Evolutionary conservation across 2,797 vertebrate species (phyloP).

Genomic region (Triplophysa bombifrons): DNA sequence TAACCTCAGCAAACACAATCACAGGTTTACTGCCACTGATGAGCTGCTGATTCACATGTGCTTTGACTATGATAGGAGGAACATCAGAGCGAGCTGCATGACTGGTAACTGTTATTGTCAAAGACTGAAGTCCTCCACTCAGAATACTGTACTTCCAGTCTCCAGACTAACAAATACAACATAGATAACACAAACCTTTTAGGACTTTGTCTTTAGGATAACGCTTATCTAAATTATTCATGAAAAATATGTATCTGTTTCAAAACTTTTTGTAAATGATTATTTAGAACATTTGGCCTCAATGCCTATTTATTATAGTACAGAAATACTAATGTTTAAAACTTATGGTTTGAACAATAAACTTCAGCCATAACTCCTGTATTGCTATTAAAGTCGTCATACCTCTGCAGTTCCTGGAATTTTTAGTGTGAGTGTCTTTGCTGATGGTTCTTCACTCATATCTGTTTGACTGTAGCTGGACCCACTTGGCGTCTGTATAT

Average conservation of each 20-base stretch:
- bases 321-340: not conserved
- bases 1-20: conserved; percentile 70
- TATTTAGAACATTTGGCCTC: not conserved
- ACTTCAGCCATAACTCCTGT: not conserved
- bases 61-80: conserved; percentile 66
- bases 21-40: conserved; percentile 64
- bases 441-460: conserved; percentile 46
- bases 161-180: conserved; percentile 64
- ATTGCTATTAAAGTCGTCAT: not conserved
- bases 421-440: conserved; percentile 58
- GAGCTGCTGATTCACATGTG: conserved; percentile 59
- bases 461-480: conserved; percentile 53
- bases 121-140: conserved; percentile 63
- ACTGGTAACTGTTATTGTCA: conserved; percentile 72
- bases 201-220: not conserved
- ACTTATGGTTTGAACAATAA: not conserved
- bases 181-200: not conserved
- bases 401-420: conserved; percentile 70
- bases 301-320: not conserved
- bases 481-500: conserved; percentile 64
- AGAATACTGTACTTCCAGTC: conserved; percentile 68
- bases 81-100: conserved; percentile 61
- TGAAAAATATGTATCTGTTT: not conserved
- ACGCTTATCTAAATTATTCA: not conserved
- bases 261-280: not conserved